Evolutionary conservation across 2,797 vertebrate species (phyloP).

Genomic region (Anas bahamensis): DNA sequence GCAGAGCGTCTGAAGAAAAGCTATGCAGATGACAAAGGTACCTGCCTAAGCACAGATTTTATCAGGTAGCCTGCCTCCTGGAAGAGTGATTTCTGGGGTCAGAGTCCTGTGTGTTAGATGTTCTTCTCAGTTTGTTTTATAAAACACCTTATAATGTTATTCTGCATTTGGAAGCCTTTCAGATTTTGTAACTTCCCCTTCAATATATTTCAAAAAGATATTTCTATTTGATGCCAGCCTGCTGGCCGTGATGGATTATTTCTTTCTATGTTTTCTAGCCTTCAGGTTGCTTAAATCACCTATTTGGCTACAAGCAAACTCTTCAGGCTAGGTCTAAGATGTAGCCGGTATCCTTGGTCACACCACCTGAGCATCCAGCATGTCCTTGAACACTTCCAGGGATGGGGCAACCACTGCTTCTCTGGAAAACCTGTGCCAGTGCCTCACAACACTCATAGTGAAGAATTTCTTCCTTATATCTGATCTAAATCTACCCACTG

Average conservation of each 20-base stretch:
- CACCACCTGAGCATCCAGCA: not conserved
- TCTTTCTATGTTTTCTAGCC: not conserved
- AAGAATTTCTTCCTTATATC: not conserved
- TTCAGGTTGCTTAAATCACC: not conserved
- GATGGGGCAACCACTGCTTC: not conserved
- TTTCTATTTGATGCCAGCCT: not conserved
- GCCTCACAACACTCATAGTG: not conserved
- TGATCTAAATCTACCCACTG: not conserved
- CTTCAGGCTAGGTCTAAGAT: not conserved
- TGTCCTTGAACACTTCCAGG: not conserved
- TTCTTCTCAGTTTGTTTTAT: not conserved
- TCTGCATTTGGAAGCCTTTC: conserved; percentile 6
- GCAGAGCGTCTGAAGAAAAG: not conserved
- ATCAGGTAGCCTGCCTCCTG: not conserved
- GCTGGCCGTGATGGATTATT: not conserved
- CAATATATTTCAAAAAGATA: not conserved
- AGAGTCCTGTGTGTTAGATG: not conserved
- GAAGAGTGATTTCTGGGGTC: not conserved
- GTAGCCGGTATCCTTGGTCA: not conserved
- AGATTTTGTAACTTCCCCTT: not conserved
- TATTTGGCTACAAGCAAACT: not conserved
- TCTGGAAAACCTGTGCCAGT: not conserved
- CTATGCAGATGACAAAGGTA: not conserved
- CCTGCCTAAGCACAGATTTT: not conserved
- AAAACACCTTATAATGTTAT: not conserved